Percentiles rank a stretch among this genome's conserved stretches.
These are phyloP conservation scores for Pangasius larnaudii DNA, from an alignment of 2,797 vertebrate genomes.

Conservation along the genomic window DNA sequence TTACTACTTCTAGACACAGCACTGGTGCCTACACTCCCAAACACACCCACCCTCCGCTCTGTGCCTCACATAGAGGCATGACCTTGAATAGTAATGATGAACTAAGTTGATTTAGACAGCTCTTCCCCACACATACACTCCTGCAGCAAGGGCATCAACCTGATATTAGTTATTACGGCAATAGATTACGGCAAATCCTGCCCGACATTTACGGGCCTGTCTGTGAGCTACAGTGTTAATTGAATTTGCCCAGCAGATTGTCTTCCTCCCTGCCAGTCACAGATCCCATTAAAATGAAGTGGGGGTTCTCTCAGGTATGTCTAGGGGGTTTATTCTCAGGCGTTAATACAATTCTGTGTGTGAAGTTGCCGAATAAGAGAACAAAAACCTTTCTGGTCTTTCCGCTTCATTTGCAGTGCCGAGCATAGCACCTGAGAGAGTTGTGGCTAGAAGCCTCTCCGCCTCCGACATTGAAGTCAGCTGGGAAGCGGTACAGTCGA, in stretches of 20 bases:
- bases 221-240: constrained; percentile 78
- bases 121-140: constrained; percentile 43
- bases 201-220: constrained; percentile 74
- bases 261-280: constrained; percentile 78
- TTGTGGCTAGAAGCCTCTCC: constrained; percentile 84
- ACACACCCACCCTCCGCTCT: constrained; percentile 13
- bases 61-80: constrained; percentile 53
- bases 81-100: constrained; percentile 72
- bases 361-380: constrained; percentile 45
- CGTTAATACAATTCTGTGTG: constrained; percentile 61
- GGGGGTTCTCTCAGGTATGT: constrained; percentile 71
- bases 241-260: constrained; percentile 79
- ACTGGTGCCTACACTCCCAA: constrained; percentile 8
- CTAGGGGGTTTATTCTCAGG: constrained; percentile 65
- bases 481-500: constrained; percentile 82
- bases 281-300: constrained; percentile 74
- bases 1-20: neutral
- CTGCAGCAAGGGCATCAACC: constrained; percentile 69
- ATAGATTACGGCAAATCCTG: constrained; percentile 79
- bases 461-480: constrained; percentile 88
- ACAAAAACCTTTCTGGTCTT: constrained; percentile 29
- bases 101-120: constrained; percentile 61
- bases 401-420: constrained; percentile 82
- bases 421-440: constrained; percentile 78
- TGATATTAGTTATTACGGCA: constrained; percentile 77